A percentile compares a stretch with the other conserved stretches of the same genome.
Evolutionary conservation across 2,888 invertebrate genomes (phyloP).

Genomic region (Ophion ventricosus): DNA sequence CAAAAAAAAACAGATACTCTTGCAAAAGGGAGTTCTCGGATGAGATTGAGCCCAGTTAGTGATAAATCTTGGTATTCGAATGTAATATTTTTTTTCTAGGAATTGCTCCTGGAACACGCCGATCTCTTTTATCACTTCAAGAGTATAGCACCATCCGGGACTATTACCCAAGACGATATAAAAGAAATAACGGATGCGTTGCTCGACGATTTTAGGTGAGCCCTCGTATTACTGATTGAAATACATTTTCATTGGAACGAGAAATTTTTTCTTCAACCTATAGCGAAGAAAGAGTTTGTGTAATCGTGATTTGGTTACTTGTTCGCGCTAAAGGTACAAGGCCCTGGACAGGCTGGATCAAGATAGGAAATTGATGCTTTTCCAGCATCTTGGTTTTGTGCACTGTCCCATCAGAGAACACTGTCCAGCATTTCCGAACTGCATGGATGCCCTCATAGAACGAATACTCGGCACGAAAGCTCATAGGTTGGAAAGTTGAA

Average conservation of each 20-base stretch:
- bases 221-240: background rate
- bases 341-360: slow-evolving; percentile 96
- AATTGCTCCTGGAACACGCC: slow-evolving; percentile 95
- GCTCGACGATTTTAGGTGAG: slow-evolving; percentile 94
- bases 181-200: slow-evolving; percentile 96
- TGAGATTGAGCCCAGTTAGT: background rate
- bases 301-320: background rate
- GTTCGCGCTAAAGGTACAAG: slow-evolving; percentile 89
- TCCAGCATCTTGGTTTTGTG: slow-evolving; percentile 97
- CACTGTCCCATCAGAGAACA: slow-evolving; percentile 97
- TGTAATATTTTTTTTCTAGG: slow-evolving; percentile 84
- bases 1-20: too few relatives aligned
- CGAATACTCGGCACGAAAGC: slow-evolving; percentile 88
- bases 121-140: slow-evolving; percentile 97
- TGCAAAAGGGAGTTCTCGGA: too few relatives aligned
- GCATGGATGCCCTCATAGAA: slow-evolving; percentile 91
- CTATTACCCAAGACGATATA: slow-evolving; percentile 97
- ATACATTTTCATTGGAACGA: background rate
- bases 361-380: slow-evolving; percentile 96
- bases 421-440: slow-evolving; percentile 94
- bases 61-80: background rate
- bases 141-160: slow-evolving; percentile 93
- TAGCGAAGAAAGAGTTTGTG: background rate
- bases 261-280: background rate
- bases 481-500: slow-evolving; percentile 83